phyloP scores from a whole-genome alignment of 2,797 vertebrate genomes.

The Hemibagrus guttatus region DNA sequence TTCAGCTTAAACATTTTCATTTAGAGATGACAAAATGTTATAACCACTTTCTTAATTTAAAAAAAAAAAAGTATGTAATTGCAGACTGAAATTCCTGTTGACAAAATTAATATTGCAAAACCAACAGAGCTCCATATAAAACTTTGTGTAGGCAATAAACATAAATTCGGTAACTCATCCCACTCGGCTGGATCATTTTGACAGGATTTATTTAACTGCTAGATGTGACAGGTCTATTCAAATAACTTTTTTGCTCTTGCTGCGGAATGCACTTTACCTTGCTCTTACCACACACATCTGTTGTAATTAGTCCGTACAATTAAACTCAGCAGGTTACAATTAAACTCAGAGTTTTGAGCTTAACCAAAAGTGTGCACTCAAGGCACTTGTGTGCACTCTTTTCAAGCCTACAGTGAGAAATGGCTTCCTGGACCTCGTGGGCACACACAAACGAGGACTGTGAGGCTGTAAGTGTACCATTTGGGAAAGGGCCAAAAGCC shows the following conservation, averaged over 20 bases:
- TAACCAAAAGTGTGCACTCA: background rate
- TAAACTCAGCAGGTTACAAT: background rate
- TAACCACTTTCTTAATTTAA: no score
- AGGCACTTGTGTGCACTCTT: background rate
- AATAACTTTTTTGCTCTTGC: background rate
- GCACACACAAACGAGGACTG: background rate
- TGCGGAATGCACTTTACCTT: background rate
- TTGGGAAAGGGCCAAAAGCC: background rate
- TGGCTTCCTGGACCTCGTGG: background rate
- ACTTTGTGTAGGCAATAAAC: background rate
- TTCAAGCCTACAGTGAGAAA: background rate
- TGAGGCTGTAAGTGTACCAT: background rate
- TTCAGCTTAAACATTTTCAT: background rate
- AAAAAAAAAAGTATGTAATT: background rate
- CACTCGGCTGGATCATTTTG: background rate
- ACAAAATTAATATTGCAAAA: background rate
- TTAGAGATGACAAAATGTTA: background rate
- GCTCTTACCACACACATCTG: background rate
- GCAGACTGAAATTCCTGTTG: background rate
- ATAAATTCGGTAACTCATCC: background rate
- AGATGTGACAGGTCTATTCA: no score
- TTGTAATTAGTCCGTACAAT: background rate
- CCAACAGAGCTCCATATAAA: background rate
- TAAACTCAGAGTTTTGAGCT: background rate
- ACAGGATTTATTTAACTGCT: background rate